phyloP scores from a whole-genome alignment of 2,797 vertebrate genomes.

The Crypturellus tataupa region DNA sequence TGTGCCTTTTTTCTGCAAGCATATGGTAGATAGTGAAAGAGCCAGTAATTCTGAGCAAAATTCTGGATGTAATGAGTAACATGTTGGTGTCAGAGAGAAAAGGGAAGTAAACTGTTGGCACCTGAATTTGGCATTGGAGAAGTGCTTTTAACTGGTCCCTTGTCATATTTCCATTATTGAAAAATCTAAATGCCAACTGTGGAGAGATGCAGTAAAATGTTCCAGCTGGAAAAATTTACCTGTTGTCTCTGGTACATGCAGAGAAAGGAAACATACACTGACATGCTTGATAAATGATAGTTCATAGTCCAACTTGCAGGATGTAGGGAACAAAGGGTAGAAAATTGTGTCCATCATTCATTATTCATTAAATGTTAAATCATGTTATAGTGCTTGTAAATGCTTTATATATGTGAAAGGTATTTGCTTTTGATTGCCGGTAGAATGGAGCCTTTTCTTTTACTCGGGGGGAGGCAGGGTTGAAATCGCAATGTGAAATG shows the following conservation, averaged over 20 bases:
- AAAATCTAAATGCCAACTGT: not conserved
- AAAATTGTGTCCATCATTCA: not conserved
- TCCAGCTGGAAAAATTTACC: not conserved
- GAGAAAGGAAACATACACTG: not conserved
- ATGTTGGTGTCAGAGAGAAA: not conserved
- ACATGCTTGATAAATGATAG: not conserved
- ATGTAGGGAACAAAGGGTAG: not conserved
- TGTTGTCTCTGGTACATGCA: not conserved
- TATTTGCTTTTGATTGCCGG: conserved; percentile 2
- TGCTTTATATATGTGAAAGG: not conserved
- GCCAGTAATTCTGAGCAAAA: not conserved
- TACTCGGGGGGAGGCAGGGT: not conserved
- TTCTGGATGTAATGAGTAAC: not conserved
- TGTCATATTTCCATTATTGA: not conserved
- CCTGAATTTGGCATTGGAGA: conserved; percentile 9
- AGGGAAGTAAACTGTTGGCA: not conserved
- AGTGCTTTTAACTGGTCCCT: not conserved
- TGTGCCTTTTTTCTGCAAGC: not conserved
- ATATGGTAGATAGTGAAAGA: not conserved
- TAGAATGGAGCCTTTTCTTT: conserved; percentile 4
- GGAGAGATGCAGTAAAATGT: not conserved
- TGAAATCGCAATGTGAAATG: too few species aligned
- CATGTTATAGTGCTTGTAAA: not conserved
- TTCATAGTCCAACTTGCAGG: not conserved
- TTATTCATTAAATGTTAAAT: conserved; percentile 32